phyloP scores from a whole-genome alignment of 2,113 vertebrate species.

The Panthera tigris region DNA sequence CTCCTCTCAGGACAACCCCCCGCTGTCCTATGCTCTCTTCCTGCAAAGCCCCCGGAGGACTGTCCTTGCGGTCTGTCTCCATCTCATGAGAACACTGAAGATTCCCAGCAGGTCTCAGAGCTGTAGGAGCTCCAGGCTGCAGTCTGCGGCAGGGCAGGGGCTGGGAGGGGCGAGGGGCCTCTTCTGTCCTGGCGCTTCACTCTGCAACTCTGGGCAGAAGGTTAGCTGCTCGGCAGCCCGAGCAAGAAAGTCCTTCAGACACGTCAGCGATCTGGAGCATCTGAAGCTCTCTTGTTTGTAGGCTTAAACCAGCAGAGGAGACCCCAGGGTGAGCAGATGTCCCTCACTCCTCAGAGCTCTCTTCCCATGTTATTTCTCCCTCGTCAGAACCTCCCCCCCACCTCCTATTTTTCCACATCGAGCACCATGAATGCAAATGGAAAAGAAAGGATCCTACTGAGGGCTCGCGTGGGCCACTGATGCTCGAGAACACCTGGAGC shows the following conservation, averaged over 20 bases:
- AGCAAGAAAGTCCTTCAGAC: not conserved
- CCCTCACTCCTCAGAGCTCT: not conserved
- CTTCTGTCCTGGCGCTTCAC: too few relatives aligned
- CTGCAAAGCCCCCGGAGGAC: not conserved
- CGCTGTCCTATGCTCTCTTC: not conserved
- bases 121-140: not conserved
- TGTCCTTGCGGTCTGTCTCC: not conserved
- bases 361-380: not conserved
- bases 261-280: accelerated
- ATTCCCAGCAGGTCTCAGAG: not conserved
- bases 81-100: not conserved
- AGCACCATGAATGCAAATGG: too few relatives aligned
- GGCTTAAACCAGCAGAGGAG: not conserved
- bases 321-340: not conserved
- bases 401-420: not conserved
- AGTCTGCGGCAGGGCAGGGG: not conserved
- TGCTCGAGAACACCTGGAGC: not conserved
- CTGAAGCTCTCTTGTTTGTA: not conserved
- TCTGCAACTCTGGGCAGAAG: not conserved
- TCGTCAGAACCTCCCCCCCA: not conserved
- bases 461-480: not conserved
- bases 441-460: accelerated
- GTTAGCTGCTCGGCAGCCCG: not conserved
- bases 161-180: not conserved
- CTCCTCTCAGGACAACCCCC: not conserved